Base-by-base conservation (phyloP, 2,113 vertebrate genomes). In the Thinocorus orbignyianus region DNA sequence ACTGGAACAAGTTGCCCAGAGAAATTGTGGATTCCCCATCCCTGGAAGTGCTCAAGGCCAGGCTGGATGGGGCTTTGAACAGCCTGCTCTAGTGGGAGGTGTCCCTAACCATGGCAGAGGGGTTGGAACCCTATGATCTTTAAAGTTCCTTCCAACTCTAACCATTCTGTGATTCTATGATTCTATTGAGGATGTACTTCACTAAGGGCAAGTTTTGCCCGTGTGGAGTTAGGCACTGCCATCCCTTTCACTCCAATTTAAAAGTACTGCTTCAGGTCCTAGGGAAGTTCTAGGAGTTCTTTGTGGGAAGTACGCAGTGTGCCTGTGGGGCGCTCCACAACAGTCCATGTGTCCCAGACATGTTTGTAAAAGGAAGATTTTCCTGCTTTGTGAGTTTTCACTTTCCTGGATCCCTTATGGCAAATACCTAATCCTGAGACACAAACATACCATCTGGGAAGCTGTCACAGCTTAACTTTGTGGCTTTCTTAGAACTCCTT, bases 291-390 rank as follows among this genome's bases (percentile, higher is more conserved):
- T 23, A n/a, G 25, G 4, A 42, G 4, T 15, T 77, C 30, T n/a
- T 86, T 44, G 15, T 33, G 16, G 7, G 7, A 5, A 48, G 3
- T 10, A 52, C 0, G 7, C 5, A 26, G 2, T 35, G 20, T 35
- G 23, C 15, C 26, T 11, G 26, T 48, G 20, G 35, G 13, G 10
- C 57, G 8, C 15, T 70, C 46, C 37, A 49, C 31, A 62, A 33
- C n/a, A 61, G 61, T 39, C 16, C 7, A 19, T 22, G 24, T 24
- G 33, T 41, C 11, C 15, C 28, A 69, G 17, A 19, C 2, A 10
- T 2, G 3, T 46, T 86, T 83, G 30, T 68, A 11, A 72, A 55
- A 86, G 61, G 3, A 48, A 0, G 22, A 39, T 73, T 65, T 82
- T 85, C 7, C 25, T 28, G 10, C 22, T 92, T 69, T 25, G 2